Percentiles rank a stretch among this genome's conserved stretches.
Conservation (phyloP, 2,113 vertebrate genomes). For the Taurulus bubalis region DNA sequence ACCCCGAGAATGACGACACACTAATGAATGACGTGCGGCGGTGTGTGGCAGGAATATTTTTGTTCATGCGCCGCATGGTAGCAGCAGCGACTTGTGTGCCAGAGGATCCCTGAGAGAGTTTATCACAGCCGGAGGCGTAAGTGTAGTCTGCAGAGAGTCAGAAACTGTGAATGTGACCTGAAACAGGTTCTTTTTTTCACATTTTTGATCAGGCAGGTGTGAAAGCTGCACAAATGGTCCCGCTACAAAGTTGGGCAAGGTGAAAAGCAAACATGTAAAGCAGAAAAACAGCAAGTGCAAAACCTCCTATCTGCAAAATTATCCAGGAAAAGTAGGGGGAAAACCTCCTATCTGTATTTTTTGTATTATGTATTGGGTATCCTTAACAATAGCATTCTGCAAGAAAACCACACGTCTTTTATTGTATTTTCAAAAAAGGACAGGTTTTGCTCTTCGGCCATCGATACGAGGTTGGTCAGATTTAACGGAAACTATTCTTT, state of each 20-base stretch:
- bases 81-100: constrained; percentile 10
- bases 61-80: neutral
- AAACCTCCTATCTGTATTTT: no score
- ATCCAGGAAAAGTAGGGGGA: no score
- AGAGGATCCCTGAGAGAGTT: neutral
- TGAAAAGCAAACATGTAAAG: neutral
- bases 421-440: no score
- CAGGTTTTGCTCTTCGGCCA: no score
- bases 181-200: neutral
- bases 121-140: constrained; percentile 8
- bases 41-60: constrained; percentile 22
- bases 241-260: constrained; percentile 4
- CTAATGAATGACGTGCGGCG: neutral
- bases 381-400: no score
- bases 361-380: no score
- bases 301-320: no score
- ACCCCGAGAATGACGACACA: constrained; percentile 10
- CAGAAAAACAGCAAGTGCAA: no score
- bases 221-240: neutral
- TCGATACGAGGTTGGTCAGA: neutral
- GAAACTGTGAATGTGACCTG: neutral
- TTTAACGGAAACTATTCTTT: neutral
- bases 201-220: neutral
- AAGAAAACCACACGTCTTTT: no score
- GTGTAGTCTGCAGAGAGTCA: no score